Evolutionary conservation across 2,888 invertebrate genomes (phyloP), one percentile per base, ranked within the genome.

Genomic region (Torymus texanus): DNA sequence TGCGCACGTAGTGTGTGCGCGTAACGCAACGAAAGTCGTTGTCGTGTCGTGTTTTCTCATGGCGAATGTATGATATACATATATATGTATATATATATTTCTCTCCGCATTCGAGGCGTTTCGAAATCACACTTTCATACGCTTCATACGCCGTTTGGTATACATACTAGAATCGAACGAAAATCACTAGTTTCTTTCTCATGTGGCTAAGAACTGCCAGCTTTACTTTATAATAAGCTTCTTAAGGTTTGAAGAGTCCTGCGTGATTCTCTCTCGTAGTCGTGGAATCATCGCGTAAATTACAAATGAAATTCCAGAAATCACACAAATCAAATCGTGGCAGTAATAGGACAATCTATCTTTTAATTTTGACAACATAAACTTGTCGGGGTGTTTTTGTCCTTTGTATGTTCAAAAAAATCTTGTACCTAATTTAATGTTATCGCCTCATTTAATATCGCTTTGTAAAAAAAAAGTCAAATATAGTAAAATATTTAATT

Each of bases 151-250:
- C 13, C 53, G 16, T n/a, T 21, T 65, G 8, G 62, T 75, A 53
- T 66, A 79, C 61, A 55, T 75, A 16, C 21, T 70, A 65, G 24
- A 79, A 70, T 79, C 51, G 41, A 75, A 66, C 75, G 65, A 29
- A 75, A 79, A 75, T 70, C 58, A 79, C 53, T 75, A 71, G 59
- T 79, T 41, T 79, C 12, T 16, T 68, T 56, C 16, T 75, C 59
- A 72, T 56, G 24, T 66, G 61, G 66, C 61, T 72, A 79, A 75
- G 41, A 75, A 75, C 61, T 79, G 53, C 24, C 24, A 72, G 21
- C 50, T 61, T 12, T 58, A 66, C 16, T 56, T 70, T 41, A 56
- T 16, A 41, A 41, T 41, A 75, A 75, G 66, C 71, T 66, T 75
- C 2, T 10, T 50, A 16, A 41, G 41, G 41, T 18, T 21, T 55